These are phyloP conservation scores for Spatulosminthurus flaviceps DNA, from an alignment of 2,888 invertebrate species.

Conservation along the genomic window DNA sequence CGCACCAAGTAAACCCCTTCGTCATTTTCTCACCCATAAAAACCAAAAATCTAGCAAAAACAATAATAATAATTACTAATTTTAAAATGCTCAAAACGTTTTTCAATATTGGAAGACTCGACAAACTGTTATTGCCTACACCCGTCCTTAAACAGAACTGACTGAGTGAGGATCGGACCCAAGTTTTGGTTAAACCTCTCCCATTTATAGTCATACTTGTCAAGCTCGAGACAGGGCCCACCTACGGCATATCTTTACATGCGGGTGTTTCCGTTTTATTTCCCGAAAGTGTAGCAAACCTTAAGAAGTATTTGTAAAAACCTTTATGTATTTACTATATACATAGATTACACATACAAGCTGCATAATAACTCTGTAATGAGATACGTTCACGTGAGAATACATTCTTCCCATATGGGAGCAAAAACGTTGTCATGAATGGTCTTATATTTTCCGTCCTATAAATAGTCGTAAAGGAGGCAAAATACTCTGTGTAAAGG, in stretches of 20 bases:
- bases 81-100: no score
- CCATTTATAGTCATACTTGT: neutral
- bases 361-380: no score
- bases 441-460: neutral
- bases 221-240: neutral
- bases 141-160: no score
- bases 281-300: neutral
- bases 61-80: no score
- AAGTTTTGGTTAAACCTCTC: neutral
- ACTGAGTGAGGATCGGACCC: neutral
- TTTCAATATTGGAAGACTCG: no score
- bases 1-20: neutral
- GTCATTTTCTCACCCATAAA: neutral
- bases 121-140: no score
- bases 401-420: neutral
- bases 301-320: no score
- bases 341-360: no score
- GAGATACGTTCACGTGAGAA: no score
- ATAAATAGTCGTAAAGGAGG: neutral
- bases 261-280: slow-evolving; percentile 14
- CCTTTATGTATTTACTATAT: no score
- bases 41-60: no score
- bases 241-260: no score
- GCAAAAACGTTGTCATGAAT: neutral
- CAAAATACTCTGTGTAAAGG: neutral